These are phyloP conservation scores for Bucorvus abyssinicus DNA, from an alignment of 2,797 vertebrate species.

Conservation along the genomic window DNA sequence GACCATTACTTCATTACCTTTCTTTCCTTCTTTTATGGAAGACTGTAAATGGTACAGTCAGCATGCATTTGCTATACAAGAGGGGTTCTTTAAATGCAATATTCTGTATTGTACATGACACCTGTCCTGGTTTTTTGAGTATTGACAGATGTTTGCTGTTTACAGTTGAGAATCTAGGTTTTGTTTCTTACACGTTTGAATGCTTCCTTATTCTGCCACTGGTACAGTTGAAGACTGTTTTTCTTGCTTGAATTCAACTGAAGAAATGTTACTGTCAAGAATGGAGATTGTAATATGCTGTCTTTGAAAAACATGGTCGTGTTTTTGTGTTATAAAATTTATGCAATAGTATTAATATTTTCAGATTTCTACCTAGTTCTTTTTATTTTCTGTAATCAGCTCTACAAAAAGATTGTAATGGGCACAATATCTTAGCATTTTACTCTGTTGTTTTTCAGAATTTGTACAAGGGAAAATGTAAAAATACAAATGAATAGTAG, in stretches of 20 bases:
- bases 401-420: neutral
- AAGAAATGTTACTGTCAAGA: neutral
- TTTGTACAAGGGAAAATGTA: neutral
- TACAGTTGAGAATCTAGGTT: neutral
- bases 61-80: neutral
- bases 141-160: neutral
- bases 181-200: neutral
- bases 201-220: neutral
- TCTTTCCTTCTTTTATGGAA: neutral
- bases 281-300: neutral
- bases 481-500: neutral
- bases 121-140: neutral
- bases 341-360: neutral
- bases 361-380: neutral
- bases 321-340: neutral
- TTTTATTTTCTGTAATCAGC: neutral
- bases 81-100: neutral
- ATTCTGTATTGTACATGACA: neutral
- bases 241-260: neutral
- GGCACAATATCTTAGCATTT: neutral
- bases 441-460: neutral
- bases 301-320: neutral
- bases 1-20: neutral
- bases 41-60: neutral
- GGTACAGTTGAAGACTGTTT: neutral